Conservation (phyloP, 2,113 vertebrate genomes). For the Tyrannus savana region DNA sequence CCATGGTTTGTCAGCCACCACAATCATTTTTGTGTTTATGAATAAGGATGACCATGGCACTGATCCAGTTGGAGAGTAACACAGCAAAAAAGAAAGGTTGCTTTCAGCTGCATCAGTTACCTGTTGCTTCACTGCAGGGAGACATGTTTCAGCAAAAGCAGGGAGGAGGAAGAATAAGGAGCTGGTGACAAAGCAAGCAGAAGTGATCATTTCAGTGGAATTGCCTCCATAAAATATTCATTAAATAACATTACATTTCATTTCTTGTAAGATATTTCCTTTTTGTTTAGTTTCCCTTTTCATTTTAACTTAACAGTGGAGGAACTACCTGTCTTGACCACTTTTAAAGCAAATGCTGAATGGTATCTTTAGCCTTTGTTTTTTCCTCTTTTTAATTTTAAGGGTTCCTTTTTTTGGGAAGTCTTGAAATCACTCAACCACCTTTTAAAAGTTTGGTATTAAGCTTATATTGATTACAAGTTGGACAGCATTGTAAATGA, state of each 20-base stretch:
- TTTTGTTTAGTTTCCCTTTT: neutral
- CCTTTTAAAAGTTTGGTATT: neutral
- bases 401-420: neutral
- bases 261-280: neutral
- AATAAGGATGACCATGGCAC: neutral
- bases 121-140: neutral
- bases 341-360: neutral
- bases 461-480: neutral
- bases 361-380: neutral
- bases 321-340: neutral
- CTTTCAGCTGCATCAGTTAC: neutral
- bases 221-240: neutral
- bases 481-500: neutral
- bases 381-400: neutral
- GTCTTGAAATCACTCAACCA: neutral
- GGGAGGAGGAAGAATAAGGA: neutral
- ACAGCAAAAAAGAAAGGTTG: neutral
- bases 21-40: neutral
- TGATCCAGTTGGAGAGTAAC: neutral
- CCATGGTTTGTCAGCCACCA: neutral
- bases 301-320: neutral
- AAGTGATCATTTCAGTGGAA: neutral
- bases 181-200: neutral
- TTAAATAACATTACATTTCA: neutral
- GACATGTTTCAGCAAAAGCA: neutral